Percentiles rank a stretch among this genome's conserved stretches.
phyloP scores from a whole-genome alignment of 2,888 invertebrate genomes.

The Biston betularia region DNA sequence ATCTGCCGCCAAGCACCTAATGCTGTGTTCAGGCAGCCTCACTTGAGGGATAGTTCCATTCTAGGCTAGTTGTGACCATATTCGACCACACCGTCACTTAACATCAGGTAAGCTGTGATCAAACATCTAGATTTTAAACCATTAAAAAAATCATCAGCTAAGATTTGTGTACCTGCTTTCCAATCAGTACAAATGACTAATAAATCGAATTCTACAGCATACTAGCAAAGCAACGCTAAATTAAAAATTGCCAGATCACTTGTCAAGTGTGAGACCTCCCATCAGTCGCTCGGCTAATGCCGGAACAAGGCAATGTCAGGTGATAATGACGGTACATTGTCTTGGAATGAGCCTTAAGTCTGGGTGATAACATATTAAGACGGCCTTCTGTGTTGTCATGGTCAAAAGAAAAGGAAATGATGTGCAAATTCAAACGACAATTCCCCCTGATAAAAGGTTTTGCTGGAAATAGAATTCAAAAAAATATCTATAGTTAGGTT shows the following conservation, averaged over 20 bases:
- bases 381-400: slow-evolving; percentile 6
- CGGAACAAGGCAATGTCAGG: slow-evolving; percentile 38
- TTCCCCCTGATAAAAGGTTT: too few species aligned
- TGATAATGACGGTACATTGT: slow-evolving; percentile 27
- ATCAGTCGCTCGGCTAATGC: slow-evolving; percentile 18
- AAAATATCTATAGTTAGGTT: too few species aligned
- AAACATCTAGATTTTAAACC: too few species aligned
- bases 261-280: slow-evolving; percentile 24
- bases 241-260: background rate
- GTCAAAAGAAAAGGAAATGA: slow-evolving; percentile 2
- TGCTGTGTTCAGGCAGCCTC: too few species aligned
- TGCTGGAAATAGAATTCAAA: too few species aligned
- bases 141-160: too few species aligned
- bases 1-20: too few species aligned
- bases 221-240: background rate
- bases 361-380: slow-evolving; percentile 23
- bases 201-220: background rate
- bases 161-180: too few species aligned
- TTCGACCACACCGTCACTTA: too few species aligned
- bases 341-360: slow-evolving; percentile 28
- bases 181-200: background rate
- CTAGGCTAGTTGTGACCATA: too few species aligned
- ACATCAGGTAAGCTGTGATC: too few species aligned
- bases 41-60: too few species aligned
- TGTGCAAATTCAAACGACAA: background rate